Conservation (phyloP, 1,140 invertebrate genomes). For the Chrysomallon squamiferum region DNA sequence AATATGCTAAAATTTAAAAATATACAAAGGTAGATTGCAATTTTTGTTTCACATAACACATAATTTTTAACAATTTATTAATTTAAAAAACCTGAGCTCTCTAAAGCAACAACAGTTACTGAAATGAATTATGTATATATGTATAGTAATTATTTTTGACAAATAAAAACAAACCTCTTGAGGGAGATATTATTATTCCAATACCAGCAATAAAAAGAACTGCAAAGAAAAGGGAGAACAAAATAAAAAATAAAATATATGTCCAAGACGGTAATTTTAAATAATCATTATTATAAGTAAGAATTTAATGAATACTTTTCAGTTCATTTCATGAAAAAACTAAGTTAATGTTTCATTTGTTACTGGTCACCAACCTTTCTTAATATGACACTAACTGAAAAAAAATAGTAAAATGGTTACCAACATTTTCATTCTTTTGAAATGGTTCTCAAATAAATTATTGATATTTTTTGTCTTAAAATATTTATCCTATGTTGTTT, state of each 20-base stretch:
- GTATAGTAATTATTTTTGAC: neutral
- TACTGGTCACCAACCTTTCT: neutral
- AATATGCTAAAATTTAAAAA: neutral
- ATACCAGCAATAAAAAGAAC: constrained; percentile 75
- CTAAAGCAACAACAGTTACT: neutral
- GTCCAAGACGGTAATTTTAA: neutral
- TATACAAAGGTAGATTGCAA: neutral
- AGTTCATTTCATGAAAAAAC: neutral
- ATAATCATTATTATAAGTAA: neutral
- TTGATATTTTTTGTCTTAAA: no score
- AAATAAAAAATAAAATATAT: constrained; percentile 14
- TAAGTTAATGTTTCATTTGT: neutral
- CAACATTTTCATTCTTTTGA: no score
- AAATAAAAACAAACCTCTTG: constrained; percentile 66
- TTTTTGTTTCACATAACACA: neutral
- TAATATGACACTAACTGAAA: neutral
- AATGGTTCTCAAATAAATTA: no score
- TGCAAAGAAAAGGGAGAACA: constrained; percentile 13
- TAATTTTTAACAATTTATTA: neutral
- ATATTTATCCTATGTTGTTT: no score
- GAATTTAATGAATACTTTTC: neutral
- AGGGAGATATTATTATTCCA: constrained; percentile 71
- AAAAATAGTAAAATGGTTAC: neutral
- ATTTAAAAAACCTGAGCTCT: neutral
- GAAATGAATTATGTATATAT: neutral